These are phyloP conservation scores for Augiades crinisus DNA, from an alignment of 2,888 invertebrate genomes.

Conservation along the genomic window DNA sequence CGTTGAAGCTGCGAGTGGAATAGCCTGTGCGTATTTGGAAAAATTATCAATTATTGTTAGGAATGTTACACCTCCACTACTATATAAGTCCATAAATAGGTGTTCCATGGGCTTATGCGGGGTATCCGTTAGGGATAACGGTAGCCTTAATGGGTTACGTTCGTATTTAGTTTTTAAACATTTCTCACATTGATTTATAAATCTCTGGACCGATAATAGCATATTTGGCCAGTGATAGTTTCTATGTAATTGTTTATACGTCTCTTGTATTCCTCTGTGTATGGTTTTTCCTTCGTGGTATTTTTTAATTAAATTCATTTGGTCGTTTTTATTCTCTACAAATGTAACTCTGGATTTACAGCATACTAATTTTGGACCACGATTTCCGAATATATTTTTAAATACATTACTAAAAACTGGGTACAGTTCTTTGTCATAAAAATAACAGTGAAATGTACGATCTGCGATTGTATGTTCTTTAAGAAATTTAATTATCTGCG, in stretches of 20 bases:
- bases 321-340: too few species aligned
- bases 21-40: too few species aligned
- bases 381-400: too few species aligned
- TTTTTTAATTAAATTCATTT: too few species aligned
- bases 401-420: neutral
- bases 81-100: slow-evolving; percentile 35
- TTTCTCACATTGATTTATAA: neutral
- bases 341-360: too few species aligned
- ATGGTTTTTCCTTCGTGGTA: neutral
- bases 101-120: slow-evolving; percentile 36
- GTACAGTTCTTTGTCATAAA: neutral
- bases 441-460: neutral
- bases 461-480: too few species aligned
- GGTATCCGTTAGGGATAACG: too few species aligned
- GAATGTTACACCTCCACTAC: slow-evolving; percentile 24
- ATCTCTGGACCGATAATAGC: neutral
- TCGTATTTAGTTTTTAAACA: neutral
- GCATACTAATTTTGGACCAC: too few species aligned
- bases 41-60: too few species aligned
- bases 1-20: too few species aligned
- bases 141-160: neutral
- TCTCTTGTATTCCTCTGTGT: slow-evolving; percentile 2
- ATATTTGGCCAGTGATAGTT: slow-evolving; percentile 4
- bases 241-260: slow-evolving; percentile 3
- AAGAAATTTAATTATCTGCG: too few species aligned